A percentile compares a stretch with the other conserved stretches of the same genome.
These are phyloP conservation scores for Spilogale gracilis DNA, from an alignment of 2,113 vertebrate genomes.

Conservation along the genomic window DNA sequence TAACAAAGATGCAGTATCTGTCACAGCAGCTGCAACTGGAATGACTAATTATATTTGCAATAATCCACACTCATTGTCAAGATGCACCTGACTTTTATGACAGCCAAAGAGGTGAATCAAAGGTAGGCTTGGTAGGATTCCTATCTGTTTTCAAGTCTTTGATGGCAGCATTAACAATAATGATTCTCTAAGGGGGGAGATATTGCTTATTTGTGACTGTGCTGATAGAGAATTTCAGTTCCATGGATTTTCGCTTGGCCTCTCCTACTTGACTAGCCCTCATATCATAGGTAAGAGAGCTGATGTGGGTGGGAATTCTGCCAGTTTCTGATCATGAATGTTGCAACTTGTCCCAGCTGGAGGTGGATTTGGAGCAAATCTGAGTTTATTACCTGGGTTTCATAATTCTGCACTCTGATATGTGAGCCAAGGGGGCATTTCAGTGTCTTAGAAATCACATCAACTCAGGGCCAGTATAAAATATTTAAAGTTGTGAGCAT, in stretches of 20 bases:
- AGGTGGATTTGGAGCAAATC: not conserved
- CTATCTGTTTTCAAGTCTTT: not conserved
- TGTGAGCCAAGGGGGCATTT: not conserved
- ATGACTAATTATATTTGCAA: not conserved
- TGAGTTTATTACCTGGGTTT: not conserved
- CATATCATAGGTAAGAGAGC: fast-evolving
- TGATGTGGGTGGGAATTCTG: not conserved
- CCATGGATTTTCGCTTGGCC: not conserved
- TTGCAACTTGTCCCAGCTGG: not conserved
- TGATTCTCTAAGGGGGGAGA: not conserved
- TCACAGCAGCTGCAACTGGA: not conserved
- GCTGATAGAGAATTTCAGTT: not conserved
- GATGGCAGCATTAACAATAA: not conserved
- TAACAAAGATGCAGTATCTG: not conserved
- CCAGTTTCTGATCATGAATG: not conserved
- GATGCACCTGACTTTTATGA: not conserved
- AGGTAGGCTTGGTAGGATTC: not conserved
- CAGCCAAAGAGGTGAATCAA: not conserved
- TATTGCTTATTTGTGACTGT: not conserved
- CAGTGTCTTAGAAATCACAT: not conserved
- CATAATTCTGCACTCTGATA: not conserved
- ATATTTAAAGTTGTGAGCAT: not conserved
- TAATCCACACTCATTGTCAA: not conserved
- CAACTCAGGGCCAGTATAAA: not conserved
- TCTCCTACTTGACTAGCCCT: not conserved